These are phyloP conservation scores for Oryzias javanicus DNA, from an alignment of 2,113 vertebrate species.

Conservation along the genomic window DNA sequence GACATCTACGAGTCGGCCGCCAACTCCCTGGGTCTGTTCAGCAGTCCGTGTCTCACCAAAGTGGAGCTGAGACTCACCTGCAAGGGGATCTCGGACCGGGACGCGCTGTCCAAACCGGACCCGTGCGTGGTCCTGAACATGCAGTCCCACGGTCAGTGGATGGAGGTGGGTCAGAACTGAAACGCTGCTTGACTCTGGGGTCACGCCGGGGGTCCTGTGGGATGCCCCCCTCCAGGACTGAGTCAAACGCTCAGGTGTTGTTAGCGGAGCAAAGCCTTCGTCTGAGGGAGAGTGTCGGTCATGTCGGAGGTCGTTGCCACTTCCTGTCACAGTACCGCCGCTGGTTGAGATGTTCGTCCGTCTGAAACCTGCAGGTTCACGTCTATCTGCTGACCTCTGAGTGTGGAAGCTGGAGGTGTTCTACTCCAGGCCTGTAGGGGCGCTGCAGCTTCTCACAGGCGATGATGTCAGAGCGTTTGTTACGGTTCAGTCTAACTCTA, in stretches of 20 bases:
- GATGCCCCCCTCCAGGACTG: too few relatives aligned
- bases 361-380: not conserved
- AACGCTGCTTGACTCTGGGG: not conserved
- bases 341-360: not conserved
- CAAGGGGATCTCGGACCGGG: slow-evolving; percentile 91
- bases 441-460: too few relatives aligned
- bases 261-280: too few relatives aligned
- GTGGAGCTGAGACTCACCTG: slow-evolving; percentile 93
- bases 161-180: slow-evolving; percentile 79
- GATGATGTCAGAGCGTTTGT: too few relatives aligned
- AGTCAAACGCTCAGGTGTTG: too few relatives aligned
- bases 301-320: not conserved
- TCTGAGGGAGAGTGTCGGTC: too few relatives aligned
- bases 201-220: too few relatives aligned
- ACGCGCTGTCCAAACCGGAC: slow-evolving; percentile 93
- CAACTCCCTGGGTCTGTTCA: slow-evolving; percentile 91
- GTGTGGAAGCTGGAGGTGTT: too few relatives aligned
- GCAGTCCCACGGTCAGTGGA: slow-evolving; percentile 95
- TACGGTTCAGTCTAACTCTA: too few relatives aligned
- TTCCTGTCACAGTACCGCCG: slow-evolving; percentile 1
- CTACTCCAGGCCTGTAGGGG: too few relatives aligned
- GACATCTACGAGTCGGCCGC: slow-evolving; percentile 96
- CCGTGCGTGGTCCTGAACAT: slow-evolving; percentile 95
- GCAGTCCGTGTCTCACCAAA: slow-evolving; percentile 91
- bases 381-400: too few relatives aligned